These are phyloP conservation scores for Eilema caniola DNA, from an alignment of 2,888 invertebrate species.

Conservation along the genomic window DNA sequence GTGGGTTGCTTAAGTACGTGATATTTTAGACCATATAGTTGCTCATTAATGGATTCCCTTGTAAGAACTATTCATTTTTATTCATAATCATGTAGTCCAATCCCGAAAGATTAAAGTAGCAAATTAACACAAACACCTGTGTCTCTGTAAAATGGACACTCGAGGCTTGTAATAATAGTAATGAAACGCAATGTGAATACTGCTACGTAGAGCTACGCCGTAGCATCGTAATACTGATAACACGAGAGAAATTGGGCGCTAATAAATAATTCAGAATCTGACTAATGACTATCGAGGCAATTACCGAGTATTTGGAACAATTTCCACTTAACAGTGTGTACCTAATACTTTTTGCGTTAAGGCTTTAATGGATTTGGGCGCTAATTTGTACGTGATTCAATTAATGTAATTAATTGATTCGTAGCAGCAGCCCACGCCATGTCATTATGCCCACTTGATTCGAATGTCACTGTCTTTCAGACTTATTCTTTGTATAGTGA, in stretches of 20 bases:
- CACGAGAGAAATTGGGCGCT: constrained; percentile 42
- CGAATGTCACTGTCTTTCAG: neutral
- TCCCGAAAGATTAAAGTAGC: constrained; percentile 19
- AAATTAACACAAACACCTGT: constrained; percentile 24
- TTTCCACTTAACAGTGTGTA: constrained; percentile 15
- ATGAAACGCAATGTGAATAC: constrained; percentile 51
- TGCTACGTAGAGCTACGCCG: constrained; percentile 13
- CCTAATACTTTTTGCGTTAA: constrained; percentile 18
- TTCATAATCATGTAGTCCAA: constrained; percentile 30
- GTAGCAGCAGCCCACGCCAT: constrained; percentile 11
- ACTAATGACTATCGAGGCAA: constrained; percentile 45
- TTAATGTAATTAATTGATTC: constrained; percentile 26
- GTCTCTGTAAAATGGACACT: constrained; percentile 30
- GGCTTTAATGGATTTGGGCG: constrained; percentile 16
- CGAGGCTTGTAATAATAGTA: constrained; percentile 45
- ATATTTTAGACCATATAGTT: neutral
- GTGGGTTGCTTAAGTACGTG: neutral
- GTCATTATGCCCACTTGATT: constrained; percentile 5
- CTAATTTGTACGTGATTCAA: constrained; percentile 25
- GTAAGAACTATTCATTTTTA: constrained; percentile 8
- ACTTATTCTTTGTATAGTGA: neutral
- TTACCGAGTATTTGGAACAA: constrained; percentile 23
- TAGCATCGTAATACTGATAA: constrained; percentile 48
- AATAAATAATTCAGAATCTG: constrained; percentile 59
- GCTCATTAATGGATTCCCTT: neutral